Evolutionary conservation across 2,797 vertebrate species (phyloP).

Genomic region (Spheniscus humboldti): DNA sequence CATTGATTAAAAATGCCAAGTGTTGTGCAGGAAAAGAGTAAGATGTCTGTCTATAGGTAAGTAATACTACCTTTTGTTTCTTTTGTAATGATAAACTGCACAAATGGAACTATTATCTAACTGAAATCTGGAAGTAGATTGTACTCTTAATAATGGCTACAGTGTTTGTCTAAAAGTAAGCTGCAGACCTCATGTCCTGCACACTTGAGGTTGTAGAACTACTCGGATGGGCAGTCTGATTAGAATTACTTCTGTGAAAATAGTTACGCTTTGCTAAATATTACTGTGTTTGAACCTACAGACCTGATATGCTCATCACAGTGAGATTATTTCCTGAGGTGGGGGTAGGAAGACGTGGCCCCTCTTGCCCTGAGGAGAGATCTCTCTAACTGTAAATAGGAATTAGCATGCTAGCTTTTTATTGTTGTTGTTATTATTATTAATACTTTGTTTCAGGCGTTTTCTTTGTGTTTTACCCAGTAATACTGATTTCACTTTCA

Average conservation of each 20-base stretch:
- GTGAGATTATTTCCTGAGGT: neutral
- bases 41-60: conserved; percentile 69
- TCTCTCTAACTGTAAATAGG: neutral
- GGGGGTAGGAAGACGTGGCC: neutral
- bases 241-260: neutral
- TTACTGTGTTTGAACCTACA: neutral
- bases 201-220: neutral
- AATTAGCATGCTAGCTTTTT: neutral
- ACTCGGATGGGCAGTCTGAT: neutral
- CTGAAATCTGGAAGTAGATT: neutral
- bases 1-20: conserved; percentile 88
- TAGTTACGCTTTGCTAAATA: neutral
- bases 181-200: neutral
- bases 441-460: neutral
- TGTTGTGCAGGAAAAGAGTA: conserved; percentile 76
- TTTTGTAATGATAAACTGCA: conserved; percentile 5
- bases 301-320: neutral
- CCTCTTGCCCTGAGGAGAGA: neutral
- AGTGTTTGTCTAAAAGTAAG: neutral
- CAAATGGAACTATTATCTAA: neutral
- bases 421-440: neutral
- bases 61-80: conserved; percentile 39
- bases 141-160: neutral
- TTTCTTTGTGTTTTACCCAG: neutral
- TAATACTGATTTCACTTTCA: neutral